A percentile compares a stretch with the other conserved stretches of the same genome.
Conservation (phyloP, 2,113 vertebrate genomes). For the Microtus montanus region DNA sequence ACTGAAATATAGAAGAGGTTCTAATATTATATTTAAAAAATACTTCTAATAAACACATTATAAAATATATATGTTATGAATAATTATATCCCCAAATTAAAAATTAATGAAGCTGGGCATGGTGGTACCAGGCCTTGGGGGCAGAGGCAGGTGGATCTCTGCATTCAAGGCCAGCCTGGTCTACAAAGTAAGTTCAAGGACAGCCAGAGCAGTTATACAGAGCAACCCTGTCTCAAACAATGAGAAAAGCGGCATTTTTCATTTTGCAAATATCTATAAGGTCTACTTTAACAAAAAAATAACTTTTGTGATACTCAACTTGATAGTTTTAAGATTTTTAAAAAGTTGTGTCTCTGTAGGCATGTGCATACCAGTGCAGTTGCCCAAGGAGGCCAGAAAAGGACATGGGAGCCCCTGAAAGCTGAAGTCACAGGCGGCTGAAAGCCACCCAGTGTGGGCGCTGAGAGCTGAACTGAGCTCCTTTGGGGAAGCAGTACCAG, state of each 20-base stretch:
- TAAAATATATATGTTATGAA: constrained; percentile 11
- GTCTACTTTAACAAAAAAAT: not conserved
- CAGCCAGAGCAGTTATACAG: not conserved
- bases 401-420: not conserved
- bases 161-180: not conserved
- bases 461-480: not conserved
- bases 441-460: not conserved
- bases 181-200: not conserved
- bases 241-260: not conserved
- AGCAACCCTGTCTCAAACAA: not conserved
- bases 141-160: not conserved
- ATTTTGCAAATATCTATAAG: constrained; percentile 16
- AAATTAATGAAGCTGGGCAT: not conserved
- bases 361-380: not conserved
- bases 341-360: not conserved
- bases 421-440: not conserved
- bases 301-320: not conserved
- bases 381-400: not conserved
- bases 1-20: not conserved
- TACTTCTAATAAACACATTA: constrained; percentile 11
- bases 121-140: not conserved
- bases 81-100: not conserved
- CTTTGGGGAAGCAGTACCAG: not conserved
- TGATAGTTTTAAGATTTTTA: not conserved
- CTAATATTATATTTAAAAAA: not conserved